phyloP scores from a whole-genome alignment of 23 tunicate species.

The Trididemnum nubilum region DNA sequence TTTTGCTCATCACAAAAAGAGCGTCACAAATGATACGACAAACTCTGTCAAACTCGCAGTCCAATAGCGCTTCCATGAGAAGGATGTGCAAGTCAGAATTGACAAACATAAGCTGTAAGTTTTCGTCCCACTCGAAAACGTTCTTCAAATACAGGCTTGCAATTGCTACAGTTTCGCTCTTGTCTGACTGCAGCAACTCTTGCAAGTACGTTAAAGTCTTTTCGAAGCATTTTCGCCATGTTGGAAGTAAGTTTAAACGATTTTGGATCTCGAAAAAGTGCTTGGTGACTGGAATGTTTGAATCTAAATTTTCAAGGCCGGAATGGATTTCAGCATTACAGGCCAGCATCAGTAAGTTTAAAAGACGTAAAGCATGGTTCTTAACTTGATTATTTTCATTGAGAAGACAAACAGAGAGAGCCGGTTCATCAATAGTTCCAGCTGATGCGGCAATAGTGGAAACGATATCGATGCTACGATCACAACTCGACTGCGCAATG shows the following conservation, averaged over 20 bases:
- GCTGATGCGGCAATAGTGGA: background rate
- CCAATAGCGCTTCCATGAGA: background rate
- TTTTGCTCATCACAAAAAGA: background rate
- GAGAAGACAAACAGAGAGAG: background rate
- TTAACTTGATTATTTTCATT: background rate
- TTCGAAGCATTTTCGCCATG: background rate
- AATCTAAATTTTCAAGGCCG: background rate
- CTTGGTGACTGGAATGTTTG: background rate
- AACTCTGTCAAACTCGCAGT: background rate
- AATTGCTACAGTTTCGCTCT: background rate
- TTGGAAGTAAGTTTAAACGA: background rate
- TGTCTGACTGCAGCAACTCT: background rate
- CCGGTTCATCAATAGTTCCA: background rate
- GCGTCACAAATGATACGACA: background rate
- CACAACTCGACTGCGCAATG: background rate
- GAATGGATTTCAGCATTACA: background rate
- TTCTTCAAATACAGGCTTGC: background rate
- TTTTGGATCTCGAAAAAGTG: background rate
- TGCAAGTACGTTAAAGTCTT: background rate
- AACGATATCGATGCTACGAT: background rate
- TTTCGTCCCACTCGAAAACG: constrained; percentile 14
- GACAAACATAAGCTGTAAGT: background rate
- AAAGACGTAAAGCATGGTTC: background rate
- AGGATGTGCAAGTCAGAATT: background rate
- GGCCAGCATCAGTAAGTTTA: background rate